Base-by-base conservation (phyloP, 2,888 invertebrate species). In the Pristionchus maxplancki region DNA sequence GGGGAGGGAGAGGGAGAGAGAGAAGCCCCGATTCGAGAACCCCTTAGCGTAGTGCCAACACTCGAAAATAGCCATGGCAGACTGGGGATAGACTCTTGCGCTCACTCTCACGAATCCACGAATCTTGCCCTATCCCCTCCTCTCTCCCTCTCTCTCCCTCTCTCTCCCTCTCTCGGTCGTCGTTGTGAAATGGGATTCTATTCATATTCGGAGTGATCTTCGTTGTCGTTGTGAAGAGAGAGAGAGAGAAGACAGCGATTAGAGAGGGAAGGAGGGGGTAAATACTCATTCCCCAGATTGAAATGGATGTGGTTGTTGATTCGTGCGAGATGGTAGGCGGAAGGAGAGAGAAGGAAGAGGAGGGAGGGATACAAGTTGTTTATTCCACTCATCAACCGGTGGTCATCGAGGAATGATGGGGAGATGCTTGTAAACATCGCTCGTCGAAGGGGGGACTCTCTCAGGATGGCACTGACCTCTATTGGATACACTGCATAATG, bases 291-390 rank as follows among this genome's bases (percentile, higher is more conserved):
- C 31, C 24, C 11, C 34, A 31, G 6, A 67, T 67, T 34, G 67
- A 67, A 34, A 67, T 67, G 58, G 8, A 1, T 67, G 67, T 67
- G 28, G 67, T 67, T 67, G 67, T 67, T 67, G 67, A 67, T 67
- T 67, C 67, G 34, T 67, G 31, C 15, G 67, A 31, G 34, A 67
- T 28, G 67, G 67, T 28, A 67, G 67, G 67, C 9, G 28, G 67
- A 13, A 8, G 34, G 67, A 31, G 67, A 15, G 67, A 67, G 67
- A 48, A 48, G 48, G 48, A 48, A 17, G 48, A 48, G 4, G 48
- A 48, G 48, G 48, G 31, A 64, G 67, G 58, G 67, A 67, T 67
- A 67, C 67, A 67, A 67, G 67, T 67, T 67, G 67, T 67, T 67
- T 28, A 67, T 67, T 31, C 67, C 67, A 24, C 67, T n/a, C 67